These are phyloP conservation scores for Muscicapa striata DNA, from an alignment of 2,797 vertebrate genomes.

Conservation along the genomic window DNA sequence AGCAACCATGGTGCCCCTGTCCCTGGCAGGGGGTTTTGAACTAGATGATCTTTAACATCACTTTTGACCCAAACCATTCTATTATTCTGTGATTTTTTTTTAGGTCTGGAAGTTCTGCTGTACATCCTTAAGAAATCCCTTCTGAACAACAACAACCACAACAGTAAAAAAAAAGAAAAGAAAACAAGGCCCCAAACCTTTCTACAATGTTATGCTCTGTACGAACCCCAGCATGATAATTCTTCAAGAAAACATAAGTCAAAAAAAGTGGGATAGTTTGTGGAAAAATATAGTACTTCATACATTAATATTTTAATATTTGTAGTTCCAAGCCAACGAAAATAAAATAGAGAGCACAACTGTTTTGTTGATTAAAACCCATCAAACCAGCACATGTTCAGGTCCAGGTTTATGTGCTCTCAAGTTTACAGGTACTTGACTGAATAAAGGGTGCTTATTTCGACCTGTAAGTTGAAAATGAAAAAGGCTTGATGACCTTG, in stretches of 20 bases:
- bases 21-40: rapidly evolving
- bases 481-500: background rate
- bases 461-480: background rate
- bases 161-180: background rate
- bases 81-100: background rate
- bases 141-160: background rate
- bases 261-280: background rate
- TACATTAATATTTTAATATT: background rate
- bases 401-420: background rate
- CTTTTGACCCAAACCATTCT: background rate
- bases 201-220: background rate
- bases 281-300: background rate
- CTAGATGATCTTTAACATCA: background rate
- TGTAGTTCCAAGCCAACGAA: background rate
- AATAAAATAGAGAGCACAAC: background rate
- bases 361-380: background rate
- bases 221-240: background rate
- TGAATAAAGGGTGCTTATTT: background rate
- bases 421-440: background rate
- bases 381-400: background rate
- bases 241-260: background rate
- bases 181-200: background rate
- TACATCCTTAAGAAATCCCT: background rate
- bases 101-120: background rate
- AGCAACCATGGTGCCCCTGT: rapidly evolving